phyloP scores from a whole-genome alignment of 2,797 vertebrate genomes.

The Astyanax mexicanus region DNA sequence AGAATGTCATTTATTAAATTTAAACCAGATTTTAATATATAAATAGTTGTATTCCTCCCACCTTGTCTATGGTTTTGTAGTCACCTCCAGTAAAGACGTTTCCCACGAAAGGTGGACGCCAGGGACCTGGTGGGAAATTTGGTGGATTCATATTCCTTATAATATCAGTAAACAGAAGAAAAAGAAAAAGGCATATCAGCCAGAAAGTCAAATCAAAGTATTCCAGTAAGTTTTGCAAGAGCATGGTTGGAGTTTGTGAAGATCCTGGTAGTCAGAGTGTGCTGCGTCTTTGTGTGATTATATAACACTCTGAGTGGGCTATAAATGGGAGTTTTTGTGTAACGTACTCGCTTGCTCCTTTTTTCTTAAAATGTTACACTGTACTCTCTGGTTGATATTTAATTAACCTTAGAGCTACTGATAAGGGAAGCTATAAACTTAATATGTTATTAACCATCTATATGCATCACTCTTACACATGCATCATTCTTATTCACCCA shows the following conservation, averaged over 20 bases:
- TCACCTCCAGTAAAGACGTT: slow-evolving; percentile 74
- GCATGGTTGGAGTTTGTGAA: slow-evolving; percentile 60
- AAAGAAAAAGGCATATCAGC: slow-evolving; percentile 64
- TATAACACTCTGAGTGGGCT: background rate
- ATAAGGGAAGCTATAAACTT: no score
- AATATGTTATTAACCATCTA: no score
- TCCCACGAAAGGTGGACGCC: slow-evolving; percentile 78
- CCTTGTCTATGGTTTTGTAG: slow-evolving; percentile 70
- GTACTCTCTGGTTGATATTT: no score
- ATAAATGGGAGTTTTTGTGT: background rate
- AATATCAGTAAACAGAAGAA: slow-evolving; percentile 74
- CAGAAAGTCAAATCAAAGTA: slow-evolving; percentile 64
- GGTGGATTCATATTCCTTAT: slow-evolving; percentile 73
- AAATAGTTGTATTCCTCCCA: no score
- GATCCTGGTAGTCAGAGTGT: background rate
- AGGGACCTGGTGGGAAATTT: slow-evolving; percentile 81
- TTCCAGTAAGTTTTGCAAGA: slow-evolving; percentile 67
- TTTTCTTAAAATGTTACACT: no score
- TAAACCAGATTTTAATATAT: no score
- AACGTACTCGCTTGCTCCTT: slow-evolving; percentile 15
- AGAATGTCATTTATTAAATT: no score
- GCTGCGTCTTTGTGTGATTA: background rate
- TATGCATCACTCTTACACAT: no score
- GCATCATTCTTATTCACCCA: no score
- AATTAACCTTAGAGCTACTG: no score